Conservation (phyloP, 1,140 invertebrate species). For the Hyles vespertilio region DNA sequence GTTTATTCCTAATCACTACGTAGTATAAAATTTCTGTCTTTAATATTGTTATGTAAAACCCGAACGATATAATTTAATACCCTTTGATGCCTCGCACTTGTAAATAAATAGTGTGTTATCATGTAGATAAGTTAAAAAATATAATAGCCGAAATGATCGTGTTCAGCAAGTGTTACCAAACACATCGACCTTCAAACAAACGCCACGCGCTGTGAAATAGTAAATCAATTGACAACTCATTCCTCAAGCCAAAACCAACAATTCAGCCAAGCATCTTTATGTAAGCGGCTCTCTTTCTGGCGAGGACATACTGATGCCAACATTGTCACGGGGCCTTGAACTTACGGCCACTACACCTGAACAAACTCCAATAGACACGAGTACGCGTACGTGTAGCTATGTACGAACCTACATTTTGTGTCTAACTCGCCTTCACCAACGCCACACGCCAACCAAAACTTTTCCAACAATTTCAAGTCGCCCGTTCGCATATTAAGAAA, state of each 20-base stretch:
- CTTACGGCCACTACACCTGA: conserved; percentile 49
- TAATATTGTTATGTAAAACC: too few relatives aligned
- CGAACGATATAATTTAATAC: too few relatives aligned
- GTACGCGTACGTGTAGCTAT: conserved; percentile 23
- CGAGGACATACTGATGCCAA: conserved; percentile 19
- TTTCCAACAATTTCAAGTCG: too few relatives aligned
- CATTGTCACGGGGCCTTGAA: conserved; percentile 51
- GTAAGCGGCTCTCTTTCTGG: conserved; percentile 12
- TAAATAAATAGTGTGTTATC: too few relatives aligned
- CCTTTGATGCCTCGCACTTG: too few relatives aligned
- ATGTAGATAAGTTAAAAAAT: too few relatives aligned
- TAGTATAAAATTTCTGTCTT: too few relatives aligned
- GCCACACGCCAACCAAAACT: too few relatives aligned
- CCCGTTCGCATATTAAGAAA: too few relatives aligned
- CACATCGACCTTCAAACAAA: background rate
- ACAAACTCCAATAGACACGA: conserved; percentile 35
- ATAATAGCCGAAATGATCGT: background rate
- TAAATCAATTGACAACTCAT: too few relatives aligned
- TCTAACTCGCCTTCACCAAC: too few relatives aligned
- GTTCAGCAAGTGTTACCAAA: background rate
- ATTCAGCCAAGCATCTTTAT: background rate
- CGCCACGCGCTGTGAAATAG: background rate
- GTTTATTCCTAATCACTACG: too few relatives aligned
- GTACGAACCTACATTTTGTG: conserved; percentile 12
- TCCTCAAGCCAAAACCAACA: background rate